Percentiles rank a stretch among this genome's conserved stretches.
Evolutionary conservation across 2,113 vertebrate species (phyloP).

Genomic region (Tonatia bakeri): DNA sequence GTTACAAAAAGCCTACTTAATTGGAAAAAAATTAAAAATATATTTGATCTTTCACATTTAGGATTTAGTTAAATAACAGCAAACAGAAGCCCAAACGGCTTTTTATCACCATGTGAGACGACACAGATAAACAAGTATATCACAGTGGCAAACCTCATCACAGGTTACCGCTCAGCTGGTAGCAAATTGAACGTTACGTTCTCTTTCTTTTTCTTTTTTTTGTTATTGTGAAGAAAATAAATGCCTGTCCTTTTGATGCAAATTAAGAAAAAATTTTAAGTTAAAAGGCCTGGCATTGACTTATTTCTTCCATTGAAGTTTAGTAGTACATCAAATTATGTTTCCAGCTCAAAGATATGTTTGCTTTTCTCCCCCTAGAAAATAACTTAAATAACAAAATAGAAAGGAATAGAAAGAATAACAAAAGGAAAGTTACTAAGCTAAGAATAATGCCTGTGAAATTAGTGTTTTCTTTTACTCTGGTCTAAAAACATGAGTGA

Average conservation of each 20-base stretch:
- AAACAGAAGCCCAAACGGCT: neutral
- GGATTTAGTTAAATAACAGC: neutral
- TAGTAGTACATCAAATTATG: neutral
- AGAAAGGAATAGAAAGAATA: neutral
- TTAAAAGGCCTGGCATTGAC: conserved; percentile 17
- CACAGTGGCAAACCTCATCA: neutral
- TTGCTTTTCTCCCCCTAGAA: neutral
- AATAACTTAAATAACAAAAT: neutral
- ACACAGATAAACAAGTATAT: neutral
- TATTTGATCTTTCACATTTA: neutral
- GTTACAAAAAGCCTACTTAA: neutral
- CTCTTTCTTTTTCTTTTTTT: fast-evolving
- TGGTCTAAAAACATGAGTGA: neutral
- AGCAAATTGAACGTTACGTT: conserved; percentile 41
- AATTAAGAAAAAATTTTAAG: neutral
- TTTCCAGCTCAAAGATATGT: neutral
- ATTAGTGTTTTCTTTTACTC: neutral
- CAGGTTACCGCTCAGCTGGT: neutral
- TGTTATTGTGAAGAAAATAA: conserved; percentile 4
- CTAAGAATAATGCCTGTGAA: neutral
- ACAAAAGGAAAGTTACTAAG: neutral
- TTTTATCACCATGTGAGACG: neutral
- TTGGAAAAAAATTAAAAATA: neutral
- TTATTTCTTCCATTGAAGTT: conserved; percentile 27
- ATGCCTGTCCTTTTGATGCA: conserved; percentile 8